These are phyloP conservation scores for Torymus aiolomorphi DNA, from an alignment of 2,888 invertebrate genomes.

Conservation along the genomic window DNA sequence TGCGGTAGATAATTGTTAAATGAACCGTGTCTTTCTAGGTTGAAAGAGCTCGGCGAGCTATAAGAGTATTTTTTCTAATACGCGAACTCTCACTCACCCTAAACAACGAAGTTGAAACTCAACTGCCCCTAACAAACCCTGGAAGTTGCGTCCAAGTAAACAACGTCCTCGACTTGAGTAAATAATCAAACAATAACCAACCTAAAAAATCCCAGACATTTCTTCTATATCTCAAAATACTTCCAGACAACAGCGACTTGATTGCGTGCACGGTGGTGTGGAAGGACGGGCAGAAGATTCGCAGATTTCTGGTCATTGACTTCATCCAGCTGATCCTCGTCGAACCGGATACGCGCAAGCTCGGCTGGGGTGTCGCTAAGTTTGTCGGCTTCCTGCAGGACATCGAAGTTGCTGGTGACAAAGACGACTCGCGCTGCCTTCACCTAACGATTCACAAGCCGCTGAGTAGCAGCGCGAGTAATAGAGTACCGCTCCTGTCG, in stretches of 20 bases:
- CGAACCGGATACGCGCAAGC: conserved; percentile 94
- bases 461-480: conserved; percentile 80
- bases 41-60: conserved; percentile 91
- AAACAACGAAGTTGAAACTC: conserved; percentile 88
- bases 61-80: conserved; percentile 93
- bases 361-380: conserved; percentile 99
- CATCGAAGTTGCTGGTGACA: conserved; percentile 95
- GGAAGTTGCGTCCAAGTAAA: conserved; percentile 93
- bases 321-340: conserved; percentile 96
- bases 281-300: conserved; percentile 91
- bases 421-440: conserved; percentile 96
- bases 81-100: conserved; percentile 88
- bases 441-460: conserved; percentile 95
- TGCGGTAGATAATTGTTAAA: not conserved
- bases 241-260: conserved; percentile 96
- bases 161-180: conserved; percentile 96
- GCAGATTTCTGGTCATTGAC: conserved; percentile 97
- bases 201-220: no score
- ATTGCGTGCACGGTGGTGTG: conserved; percentile 96
- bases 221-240: not conserved
- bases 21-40: conserved; percentile 78
- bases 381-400: conserved; percentile 97
- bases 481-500: conserved; percentile 87
- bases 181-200: not conserved
- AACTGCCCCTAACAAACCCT: conserved; percentile 92